These are phyloP conservation scores for Ochropacha duplaris DNA, from an alignment of 2,888 invertebrate genomes.

Conservation along the genomic window DNA sequence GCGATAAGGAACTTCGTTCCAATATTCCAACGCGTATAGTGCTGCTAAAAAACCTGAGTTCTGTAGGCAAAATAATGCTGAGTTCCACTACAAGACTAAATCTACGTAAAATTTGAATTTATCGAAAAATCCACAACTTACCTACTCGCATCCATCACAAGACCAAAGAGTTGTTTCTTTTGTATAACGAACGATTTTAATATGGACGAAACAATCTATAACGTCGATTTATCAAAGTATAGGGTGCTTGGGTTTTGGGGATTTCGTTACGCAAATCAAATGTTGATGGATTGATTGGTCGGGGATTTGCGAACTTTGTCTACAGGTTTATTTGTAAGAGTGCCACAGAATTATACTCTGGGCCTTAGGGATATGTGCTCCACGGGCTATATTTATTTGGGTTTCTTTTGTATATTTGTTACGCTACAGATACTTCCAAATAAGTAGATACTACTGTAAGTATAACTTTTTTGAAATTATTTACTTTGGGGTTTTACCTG, in stretches of 20 bases:
- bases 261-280: constrained; percentile 7
- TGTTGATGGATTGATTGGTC: constrained; percentile 4
- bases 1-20: too few species aligned
- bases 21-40: too few species aligned
- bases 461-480: too few species aligned
- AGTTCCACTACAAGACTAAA: too few species aligned
- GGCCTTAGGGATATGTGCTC: background rate
- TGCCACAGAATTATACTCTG: background rate
- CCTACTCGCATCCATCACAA: background rate
- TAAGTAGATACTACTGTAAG: background rate
- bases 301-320: background rate
- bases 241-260: background rate
- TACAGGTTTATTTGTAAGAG: constrained; percentile 1
- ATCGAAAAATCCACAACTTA: background rate
- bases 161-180: constrained; percentile 16
- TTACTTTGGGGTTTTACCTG: too few species aligned
- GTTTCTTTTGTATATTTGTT: background rate
- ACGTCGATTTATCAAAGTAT: background rate
- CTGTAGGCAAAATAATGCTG: background rate
- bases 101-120: too few species aligned
- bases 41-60: background rate
- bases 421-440: background rate
- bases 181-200: constrained; percentile 32
- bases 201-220: constrained; percentile 11
- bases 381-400: background rate